A percentile compares a stretch with the other conserved stretches of the same genome.
Conservation (phyloP, 1,140 invertebrate genomes). For the Heliconius melpomene region DNA sequence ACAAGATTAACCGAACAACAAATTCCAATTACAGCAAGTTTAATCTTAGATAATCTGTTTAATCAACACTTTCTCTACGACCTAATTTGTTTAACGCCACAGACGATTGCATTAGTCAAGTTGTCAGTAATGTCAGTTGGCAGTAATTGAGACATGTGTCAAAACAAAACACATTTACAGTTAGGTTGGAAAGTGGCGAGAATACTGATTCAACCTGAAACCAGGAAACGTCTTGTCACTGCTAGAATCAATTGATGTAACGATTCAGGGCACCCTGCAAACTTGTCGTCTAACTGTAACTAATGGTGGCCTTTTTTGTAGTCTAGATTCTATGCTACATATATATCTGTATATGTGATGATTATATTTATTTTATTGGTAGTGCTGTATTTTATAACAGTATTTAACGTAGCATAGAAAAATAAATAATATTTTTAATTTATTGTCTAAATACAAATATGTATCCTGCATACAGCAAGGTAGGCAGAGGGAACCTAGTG, state of each 20-base stretch:
- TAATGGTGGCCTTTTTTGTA: constrained; percentile 37
- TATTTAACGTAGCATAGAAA: too few relatives aligned
- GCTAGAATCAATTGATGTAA: constrained; percentile 35
- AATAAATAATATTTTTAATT: too few relatives aligned
- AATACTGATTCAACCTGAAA: constrained; percentile 29
- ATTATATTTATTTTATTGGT: neutral
- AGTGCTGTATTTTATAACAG: too few relatives aligned
- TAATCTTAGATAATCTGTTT: constrained; percentile 12
- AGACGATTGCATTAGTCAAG: neutral
- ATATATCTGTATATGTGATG: neutral
- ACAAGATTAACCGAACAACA: neutral
- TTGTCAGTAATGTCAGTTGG: constrained; percentile 12
- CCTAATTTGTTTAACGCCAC: constrained; percentile 39
- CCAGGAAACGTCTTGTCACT: constrained; percentile 30
- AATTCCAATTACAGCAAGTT: neutral
- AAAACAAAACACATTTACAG: constrained; percentile 40
- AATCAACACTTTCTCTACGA: constrained; percentile 43
- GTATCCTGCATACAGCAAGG: too few relatives aligned
- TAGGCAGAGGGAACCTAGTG: too few relatives aligned
- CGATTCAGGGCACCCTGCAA: constrained; percentile 45
- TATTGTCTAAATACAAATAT: too few relatives aligned
- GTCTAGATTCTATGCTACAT: neutral
- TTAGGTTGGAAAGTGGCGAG: constrained; percentile 30
- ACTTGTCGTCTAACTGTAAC: constrained; percentile 48
- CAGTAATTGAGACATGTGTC: constrained; percentile 41